Evolutionary conservation across 2,113 vertebrate genomes (phyloP), one percentile per base, ranked within the genome.

Genomic region (Catharus minimus): DNA sequence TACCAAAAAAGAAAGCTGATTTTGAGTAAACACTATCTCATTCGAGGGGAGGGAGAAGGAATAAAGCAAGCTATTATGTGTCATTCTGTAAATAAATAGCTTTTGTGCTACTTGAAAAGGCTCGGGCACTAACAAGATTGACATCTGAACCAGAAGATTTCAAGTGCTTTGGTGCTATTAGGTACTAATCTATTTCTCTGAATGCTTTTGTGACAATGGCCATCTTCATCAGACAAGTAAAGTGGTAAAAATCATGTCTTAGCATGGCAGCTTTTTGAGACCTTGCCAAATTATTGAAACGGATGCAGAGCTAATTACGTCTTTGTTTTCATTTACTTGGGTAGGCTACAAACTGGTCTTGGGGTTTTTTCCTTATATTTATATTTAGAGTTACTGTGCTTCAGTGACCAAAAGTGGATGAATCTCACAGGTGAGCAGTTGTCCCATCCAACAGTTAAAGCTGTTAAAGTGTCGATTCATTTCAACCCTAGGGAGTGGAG

Each of bases 41-140:
- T 88, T 89, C 11, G 2, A 78, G 16, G 28, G 78, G 57, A 95
- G 38, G 11, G 78, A 96, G 88, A 84, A 93, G 65, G 52, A 79
- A 61, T 73, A 85, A 86, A 92, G 44, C 60, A 89, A 95, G 76
- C 56, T 82, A 41, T 38, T 80, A 60, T 92, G 75, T 96, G 89
- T 94, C 76, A 95, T 69, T 80, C 73, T 90, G 84, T 94, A 96
- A 97, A 96, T 85, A 97, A 97, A 96, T 94, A 95, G 88, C 82
- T 96, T 97, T 96, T 96, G 58, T 93, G 83, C 50, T 88, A 83
- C 94, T 96, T 94, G 77, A 96, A 97, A 96, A 91, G 44, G 46
- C 71, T 93, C 80, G 91, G 81, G 60, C 74, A 82, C 92, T 72
- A 94, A 89, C 86, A 96, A 95, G 83, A 95, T 50, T 97, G 92